phyloP scores from a whole-genome alignment of 2,888 invertebrate species.

The Agonum fuliginosum region DNA sequence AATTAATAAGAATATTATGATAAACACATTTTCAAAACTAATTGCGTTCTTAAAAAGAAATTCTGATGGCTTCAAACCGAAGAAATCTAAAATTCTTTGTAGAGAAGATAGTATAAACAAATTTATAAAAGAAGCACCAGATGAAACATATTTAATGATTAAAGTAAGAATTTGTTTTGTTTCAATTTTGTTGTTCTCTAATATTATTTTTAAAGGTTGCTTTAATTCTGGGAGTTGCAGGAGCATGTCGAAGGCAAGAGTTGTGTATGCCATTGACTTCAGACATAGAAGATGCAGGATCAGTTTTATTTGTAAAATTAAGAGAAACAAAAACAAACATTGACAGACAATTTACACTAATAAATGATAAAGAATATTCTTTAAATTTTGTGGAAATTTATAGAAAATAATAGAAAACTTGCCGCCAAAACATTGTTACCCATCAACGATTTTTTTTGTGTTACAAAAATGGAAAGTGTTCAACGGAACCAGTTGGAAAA shows the following conservation, averaged over 20 bases:
- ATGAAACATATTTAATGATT: slow-evolving; percentile 3
- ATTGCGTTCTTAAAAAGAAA: neutral
- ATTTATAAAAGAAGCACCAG: neutral
- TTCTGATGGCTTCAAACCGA: neutral
- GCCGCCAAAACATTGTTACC: slow-evolving; percentile 53
- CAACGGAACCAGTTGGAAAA: slow-evolving; percentile 13
- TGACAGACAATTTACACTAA: slow-evolving; percentile 14
- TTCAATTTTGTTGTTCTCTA: neutral
- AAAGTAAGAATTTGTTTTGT: slow-evolving; percentile 13
- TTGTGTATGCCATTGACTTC: neutral
- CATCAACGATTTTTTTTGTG: slow-evolving; percentile 16
- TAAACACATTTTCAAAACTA: slow-evolving; percentile 11
- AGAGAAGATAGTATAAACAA: slow-evolving; percentile 4
- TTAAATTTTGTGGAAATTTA: slow-evolving; percentile 22
- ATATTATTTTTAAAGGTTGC: neutral
- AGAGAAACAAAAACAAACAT: slow-evolving; percentile 19
- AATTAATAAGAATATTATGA: slow-evolving; percentile 5
- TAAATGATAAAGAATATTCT: slow-evolving; percentile 20
- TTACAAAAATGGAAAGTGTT: slow-evolving; percentile 25
- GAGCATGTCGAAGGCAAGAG: slow-evolving; percentile 9
- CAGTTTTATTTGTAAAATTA: neutral
- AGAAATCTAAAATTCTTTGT: slow-evolving; percentile 26
- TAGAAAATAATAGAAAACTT: slow-evolving; percentile 56
- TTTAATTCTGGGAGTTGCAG: slow-evolving; percentile 1
- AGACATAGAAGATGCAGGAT: slow-evolving; percentile 10